These are phyloP conservation scores for Passer montanus DNA, from an alignment of 2,113 vertebrate genomes.

Conservation along the genomic window DNA sequence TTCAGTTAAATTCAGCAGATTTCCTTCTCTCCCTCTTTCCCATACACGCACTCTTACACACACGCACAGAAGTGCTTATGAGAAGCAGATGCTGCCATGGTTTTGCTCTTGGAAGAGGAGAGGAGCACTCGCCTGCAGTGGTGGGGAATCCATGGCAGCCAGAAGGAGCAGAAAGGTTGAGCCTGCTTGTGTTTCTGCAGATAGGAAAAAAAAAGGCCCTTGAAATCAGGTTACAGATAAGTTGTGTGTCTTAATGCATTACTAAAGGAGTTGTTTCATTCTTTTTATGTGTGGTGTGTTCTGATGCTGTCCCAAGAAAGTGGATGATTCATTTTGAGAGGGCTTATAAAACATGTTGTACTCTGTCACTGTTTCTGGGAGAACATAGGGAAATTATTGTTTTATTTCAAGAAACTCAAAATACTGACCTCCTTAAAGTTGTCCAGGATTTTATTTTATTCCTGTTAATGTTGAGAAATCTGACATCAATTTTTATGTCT, in stretches of 20 bases:
- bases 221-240: constrained; percentile 15
- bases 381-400: background rate
- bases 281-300: background rate
- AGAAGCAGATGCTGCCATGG: constrained; percentile 72
- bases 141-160: background rate
- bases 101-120: constrained; percentile 59
- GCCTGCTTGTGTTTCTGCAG: background rate
- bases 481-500: background rate
- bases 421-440: background rate
- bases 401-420: constrained; percentile 5
- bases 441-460: constrained; percentile 2
- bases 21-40: background rate
- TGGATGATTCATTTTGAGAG: constrained; percentile 30
- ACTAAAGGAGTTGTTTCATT: background rate
- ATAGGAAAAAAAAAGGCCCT: background rate
- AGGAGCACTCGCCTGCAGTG: background rate
- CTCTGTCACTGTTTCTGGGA: constrained; percentile 21
- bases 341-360: constrained; percentile 29
- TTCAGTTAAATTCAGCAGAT: constrained; percentile 58
- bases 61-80: constrained; percentile 70
- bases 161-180: background rate
- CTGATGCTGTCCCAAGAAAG: constrained; percentile 10
- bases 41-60: background rate
- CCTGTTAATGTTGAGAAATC: background rate
- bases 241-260: background rate